These are phyloP conservation scores for Saguinus imperator DNA, from an alignment of 2,113 vertebrate species.

Conservation along the genomic window DNA sequence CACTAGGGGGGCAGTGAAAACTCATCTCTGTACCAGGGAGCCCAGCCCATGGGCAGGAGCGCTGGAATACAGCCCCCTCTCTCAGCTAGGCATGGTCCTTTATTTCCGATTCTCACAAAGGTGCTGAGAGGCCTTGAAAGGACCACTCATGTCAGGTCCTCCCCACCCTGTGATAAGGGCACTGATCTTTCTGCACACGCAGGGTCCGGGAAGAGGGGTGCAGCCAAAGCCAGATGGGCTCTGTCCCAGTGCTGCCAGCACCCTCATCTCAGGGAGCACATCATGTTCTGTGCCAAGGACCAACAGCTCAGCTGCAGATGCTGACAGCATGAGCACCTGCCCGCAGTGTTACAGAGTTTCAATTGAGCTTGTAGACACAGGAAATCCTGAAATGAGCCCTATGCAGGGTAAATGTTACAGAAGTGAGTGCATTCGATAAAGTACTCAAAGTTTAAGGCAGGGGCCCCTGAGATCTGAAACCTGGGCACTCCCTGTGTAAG, in stretches of 20 bases:
- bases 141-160: neutral
- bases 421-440: too few species aligned
- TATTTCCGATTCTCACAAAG: neutral
- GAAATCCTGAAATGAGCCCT: neutral
- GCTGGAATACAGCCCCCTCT: neutral
- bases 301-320: neutral
- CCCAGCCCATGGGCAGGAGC: neutral
- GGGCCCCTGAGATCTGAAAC: neutral
- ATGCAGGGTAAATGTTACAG: too few species aligned
- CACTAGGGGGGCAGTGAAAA: neutral
- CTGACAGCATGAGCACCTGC: too few species aligned
- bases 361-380: too few species aligned
- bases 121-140: neutral
- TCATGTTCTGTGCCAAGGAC: neutral
- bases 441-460: neutral
- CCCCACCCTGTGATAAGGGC: neutral
- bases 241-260: too few species aligned
- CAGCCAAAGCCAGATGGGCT: too few species aligned
- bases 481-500: rapidly evolving
- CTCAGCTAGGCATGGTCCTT: neutral
- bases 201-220: rapidly evolving
- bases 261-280: too few species aligned
- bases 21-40: too few species aligned
- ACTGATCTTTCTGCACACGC: neutral
- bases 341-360: neutral